Conservation (phyloP, 2,888 invertebrate genomes). For the Plemyria rubiginata region DNA sequence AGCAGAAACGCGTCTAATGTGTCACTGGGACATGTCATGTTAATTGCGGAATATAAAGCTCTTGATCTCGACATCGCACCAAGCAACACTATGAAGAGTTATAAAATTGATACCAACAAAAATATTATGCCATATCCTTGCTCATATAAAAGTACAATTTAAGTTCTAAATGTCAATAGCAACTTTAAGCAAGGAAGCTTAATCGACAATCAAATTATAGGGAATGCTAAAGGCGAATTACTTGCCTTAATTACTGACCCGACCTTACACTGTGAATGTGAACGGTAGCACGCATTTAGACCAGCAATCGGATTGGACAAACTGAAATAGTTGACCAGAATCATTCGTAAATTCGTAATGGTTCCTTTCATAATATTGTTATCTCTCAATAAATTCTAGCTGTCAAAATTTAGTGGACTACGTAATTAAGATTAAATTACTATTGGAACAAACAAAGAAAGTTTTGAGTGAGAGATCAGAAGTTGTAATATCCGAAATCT, state of each 20-base stretch:
- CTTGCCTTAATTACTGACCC: conserved; percentile 38
- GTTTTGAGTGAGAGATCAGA: background rate
- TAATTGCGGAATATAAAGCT: conserved; percentile 22
- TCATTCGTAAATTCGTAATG: background rate
- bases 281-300: conserved; percentile 37
- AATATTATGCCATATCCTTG: no score
- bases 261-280: conserved; percentile 57
- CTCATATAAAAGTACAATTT: background rate
- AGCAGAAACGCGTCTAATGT: conserved; percentile 38
- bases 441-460: background rate
- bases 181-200: conserved; percentile 33
- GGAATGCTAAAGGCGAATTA: conserved; percentile 38
- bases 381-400: background rate
- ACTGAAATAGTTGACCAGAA: conserved; percentile 11
- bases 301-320: conserved; percentile 15
- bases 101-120: no score
- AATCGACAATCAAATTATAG: conserved; percentile 38
- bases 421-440: background rate
- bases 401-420: background rate
- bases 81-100: conserved; percentile 23
- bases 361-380: conserved; percentile 1
- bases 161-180: conserved; percentile 21
- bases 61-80: conserved; percentile 4
- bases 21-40: conserved; percentile 28
- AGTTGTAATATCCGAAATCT: no score